Percentiles rank a stretch among this genome's conserved stretches.
phyloP scores from a whole-genome alignment of 2,113 vertebrate species.

The Notechis scutatus region DNA sequence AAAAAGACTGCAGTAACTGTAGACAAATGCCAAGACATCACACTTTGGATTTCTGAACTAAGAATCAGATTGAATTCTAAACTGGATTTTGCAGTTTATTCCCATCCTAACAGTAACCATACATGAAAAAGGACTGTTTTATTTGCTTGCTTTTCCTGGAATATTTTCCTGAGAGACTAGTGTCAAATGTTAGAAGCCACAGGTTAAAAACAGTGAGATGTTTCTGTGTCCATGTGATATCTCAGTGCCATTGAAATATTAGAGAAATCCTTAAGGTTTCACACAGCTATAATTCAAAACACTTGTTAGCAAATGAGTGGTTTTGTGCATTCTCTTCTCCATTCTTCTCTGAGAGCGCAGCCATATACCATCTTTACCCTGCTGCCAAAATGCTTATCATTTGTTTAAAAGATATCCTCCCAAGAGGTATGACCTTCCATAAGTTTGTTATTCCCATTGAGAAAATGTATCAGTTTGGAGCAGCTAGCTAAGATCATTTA shows the following conservation, averaged over 20 bases:
- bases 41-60: background rate
- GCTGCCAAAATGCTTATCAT: background rate
- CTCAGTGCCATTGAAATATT: constrained; percentile 47
- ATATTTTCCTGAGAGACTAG: background rate
- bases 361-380: background rate
- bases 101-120: background rate
- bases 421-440: background rate
- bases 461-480: background rate
- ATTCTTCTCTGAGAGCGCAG: constrained; percentile 24
- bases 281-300: constrained; percentile 64
- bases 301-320: constrained; percentile 43
- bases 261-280: constrained; percentile 41
- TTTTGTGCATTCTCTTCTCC: constrained; percentile 36
- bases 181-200: constrained; percentile 36
- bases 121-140: background rate
- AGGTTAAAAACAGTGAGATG: constrained; percentile 52
- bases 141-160: constrained; percentile 28
- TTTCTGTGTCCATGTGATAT: constrained; percentile 40
- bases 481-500: background rate
- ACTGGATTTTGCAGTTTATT: background rate
- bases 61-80: background rate
- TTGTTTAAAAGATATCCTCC: background rate
- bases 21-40: background rate
- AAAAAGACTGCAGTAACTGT: background rate
- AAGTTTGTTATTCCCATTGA: background rate